A percentile compares a stretch with the other conserved stretches of the same genome.
Conservation (phyloP, 2,113 vertebrate species). For the Bungarus multicinctus region DNA sequence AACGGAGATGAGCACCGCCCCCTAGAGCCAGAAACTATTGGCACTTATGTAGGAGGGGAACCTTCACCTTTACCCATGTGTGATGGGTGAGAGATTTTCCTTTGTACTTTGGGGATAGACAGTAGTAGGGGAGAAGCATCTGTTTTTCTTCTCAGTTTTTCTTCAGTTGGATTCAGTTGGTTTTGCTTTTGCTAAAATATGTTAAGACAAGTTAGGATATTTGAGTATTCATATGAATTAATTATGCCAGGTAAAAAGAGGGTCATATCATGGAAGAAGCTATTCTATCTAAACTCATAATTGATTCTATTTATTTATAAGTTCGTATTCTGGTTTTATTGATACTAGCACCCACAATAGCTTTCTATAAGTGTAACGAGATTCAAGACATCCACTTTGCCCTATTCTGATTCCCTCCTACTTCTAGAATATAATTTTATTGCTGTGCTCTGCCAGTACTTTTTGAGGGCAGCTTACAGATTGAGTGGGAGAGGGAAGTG, state of each 20-base stretch:
- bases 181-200: not conserved
- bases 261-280: not conserved
- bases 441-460: not conserved
- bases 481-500: not conserved
- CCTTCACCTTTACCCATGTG: not conserved
- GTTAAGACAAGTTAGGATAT: not conserved
- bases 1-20: no score
- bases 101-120: not conserved
- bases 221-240: not conserved
- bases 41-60: no score
- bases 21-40: no score
- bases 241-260: not conserved
- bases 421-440: not conserved
- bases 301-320: not conserved
- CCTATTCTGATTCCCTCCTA: not conserved
- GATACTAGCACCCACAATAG: not conserved
- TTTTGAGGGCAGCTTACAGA: not conserved
- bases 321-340: not conserved
- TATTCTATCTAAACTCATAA: not conserved
- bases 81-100: not conserved
- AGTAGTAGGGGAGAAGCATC: not conserved
- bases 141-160: not conserved
- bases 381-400: not conserved
- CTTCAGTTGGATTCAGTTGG: not conserved
- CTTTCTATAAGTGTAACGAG: not conserved